A percentile compares a stretch with the other conserved stretches of the same genome.
Conservation (phyloP, 2,797 vertebrate genomes). For the Acipenser transmontanus region DNA sequence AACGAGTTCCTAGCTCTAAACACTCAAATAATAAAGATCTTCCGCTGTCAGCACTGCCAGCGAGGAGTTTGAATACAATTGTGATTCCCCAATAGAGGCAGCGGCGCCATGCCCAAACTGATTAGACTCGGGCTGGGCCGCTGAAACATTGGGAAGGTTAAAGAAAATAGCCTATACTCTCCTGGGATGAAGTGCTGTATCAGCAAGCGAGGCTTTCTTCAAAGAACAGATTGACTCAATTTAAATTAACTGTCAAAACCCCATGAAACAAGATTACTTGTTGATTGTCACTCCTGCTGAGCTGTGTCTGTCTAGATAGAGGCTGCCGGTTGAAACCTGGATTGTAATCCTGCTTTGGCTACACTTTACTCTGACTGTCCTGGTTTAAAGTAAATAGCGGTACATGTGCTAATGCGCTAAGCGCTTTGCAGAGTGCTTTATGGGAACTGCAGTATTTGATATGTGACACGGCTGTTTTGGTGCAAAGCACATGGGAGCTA, state of each 20-base stretch:
- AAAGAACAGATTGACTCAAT: slow-evolving; percentile 21
- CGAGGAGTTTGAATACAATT: slow-evolving; percentile 29
- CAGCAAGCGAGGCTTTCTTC: slow-evolving; percentile 14
- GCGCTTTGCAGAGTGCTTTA: too few species aligned
- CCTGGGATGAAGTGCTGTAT: slow-evolving; percentile 4
- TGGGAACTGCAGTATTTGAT: too few species aligned
- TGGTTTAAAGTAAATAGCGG: too few species aligned
- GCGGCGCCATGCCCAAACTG: slow-evolving; percentile 21
- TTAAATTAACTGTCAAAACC: slow-evolving; percentile 17
- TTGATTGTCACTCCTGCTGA: slow-evolving; percentile 23
- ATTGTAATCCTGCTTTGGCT: too few species aligned
- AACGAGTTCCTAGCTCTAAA: too few species aligned
- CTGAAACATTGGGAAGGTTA: slow-evolving; percentile 26
- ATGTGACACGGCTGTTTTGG: too few species aligned
- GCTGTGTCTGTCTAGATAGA: not conserved
- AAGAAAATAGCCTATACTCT: slow-evolving; percentile 29
- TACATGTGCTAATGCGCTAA: too few species aligned
- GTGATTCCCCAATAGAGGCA: slow-evolving; percentile 28
- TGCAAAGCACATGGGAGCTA: too few species aligned
- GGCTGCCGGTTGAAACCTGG: too few species aligned
- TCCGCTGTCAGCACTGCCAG: slow-evolving; percentile 24
- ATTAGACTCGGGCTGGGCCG: slow-evolving; percentile 21
- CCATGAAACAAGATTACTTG: slow-evolving; percentile 17
- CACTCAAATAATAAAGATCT: too few species aligned
- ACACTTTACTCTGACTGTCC: too few species aligned